phyloP scores from a whole-genome alignment of 2,888 invertebrate species.

The Pseudanteris insignis region DNA sequence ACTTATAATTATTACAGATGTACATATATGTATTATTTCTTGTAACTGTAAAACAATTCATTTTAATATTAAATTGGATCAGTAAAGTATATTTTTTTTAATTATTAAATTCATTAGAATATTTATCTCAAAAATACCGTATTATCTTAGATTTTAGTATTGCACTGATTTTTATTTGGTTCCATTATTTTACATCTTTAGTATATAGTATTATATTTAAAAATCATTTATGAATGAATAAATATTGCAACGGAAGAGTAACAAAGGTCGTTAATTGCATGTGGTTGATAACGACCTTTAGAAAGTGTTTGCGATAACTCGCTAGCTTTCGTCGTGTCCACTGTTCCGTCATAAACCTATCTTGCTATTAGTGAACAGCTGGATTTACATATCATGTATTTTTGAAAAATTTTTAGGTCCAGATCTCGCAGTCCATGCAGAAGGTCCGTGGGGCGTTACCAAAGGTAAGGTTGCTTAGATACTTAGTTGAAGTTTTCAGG shows the following conservation, averaged over 20 bases:
- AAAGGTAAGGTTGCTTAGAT: conserved; percentile 53
- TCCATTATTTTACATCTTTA: too few species aligned
- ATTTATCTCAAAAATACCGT: too few species aligned
- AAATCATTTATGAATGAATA: too few species aligned
- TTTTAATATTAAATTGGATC: too few species aligned
- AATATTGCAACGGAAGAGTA: conserved; percentile 16
- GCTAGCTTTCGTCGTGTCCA: conserved; percentile 27
- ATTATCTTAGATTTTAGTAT: too few species aligned
- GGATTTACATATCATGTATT: conserved; percentile 51
- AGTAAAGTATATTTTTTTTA: too few species aligned
- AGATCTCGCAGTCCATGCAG: conserved; percentile 57
- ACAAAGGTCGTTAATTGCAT: conserved; percentile 20
- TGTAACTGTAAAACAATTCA: too few species aligned
- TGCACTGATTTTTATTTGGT: too few species aligned
- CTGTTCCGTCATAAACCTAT: conserved; percentile 40
- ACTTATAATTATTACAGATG: too few species aligned
- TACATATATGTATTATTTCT: too few species aligned
- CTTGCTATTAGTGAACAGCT: conserved; percentile 44
- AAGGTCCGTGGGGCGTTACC: conserved; percentile 54
- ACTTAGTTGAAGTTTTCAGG: conserved; percentile 52
- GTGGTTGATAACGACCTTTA: conserved; percentile 8
- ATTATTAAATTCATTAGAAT: too few species aligned
- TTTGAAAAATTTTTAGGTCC: conserved; percentile 59
- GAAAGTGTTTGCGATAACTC: conserved; percentile 29
- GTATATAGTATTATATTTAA: too few species aligned